These are phyloP conservation scores for Eulemur macaco DNA, from an alignment of 2,113 vertebrate species.

Conservation along the genomic window DNA sequence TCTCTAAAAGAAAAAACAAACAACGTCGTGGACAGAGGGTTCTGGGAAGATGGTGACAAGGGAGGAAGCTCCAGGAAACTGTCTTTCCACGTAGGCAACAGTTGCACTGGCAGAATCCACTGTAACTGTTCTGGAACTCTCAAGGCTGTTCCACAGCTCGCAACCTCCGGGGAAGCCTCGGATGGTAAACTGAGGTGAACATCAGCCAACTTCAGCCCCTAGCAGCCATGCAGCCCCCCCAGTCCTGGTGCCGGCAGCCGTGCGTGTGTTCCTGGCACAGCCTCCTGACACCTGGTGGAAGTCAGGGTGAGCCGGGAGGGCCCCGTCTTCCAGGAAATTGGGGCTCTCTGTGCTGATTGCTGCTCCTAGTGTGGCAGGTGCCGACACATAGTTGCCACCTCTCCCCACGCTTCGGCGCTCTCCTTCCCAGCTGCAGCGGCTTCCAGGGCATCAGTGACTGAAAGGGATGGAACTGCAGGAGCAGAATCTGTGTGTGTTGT, in stretches of 20 bases:
- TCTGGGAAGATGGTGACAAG: too few relatives aligned
- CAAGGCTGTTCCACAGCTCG: neutral
- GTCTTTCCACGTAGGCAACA: too few relatives aligned
- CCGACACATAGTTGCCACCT: neutral
- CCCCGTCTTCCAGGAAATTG: neutral
- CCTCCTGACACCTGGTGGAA: neutral
- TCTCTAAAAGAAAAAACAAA: neutral
- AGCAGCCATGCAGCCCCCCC: neutral
- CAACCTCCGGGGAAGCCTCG: neutral
- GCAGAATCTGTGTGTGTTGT: neutral
- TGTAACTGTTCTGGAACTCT: neutral
- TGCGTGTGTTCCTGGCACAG: neutral
- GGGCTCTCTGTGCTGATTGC: neutral
- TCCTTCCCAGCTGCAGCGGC: neutral
- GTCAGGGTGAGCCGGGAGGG: neutral
- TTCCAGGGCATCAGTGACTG: neutral
- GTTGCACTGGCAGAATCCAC: neutral
- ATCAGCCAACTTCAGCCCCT: neutral
- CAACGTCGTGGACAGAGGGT: neutral
- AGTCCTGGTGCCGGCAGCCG: neutral
- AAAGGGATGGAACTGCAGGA: neutral
- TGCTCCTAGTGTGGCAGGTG: neutral
- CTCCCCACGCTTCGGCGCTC: neutral
- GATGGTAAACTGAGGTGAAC: neutral
- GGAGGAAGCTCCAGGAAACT: too few relatives aligned